Evolutionary conservation across 2,113 vertebrate genomes (phyloP), one percentile per base, ranked within the genome.

Genomic region (Gambusia holbrooki): DNA sequence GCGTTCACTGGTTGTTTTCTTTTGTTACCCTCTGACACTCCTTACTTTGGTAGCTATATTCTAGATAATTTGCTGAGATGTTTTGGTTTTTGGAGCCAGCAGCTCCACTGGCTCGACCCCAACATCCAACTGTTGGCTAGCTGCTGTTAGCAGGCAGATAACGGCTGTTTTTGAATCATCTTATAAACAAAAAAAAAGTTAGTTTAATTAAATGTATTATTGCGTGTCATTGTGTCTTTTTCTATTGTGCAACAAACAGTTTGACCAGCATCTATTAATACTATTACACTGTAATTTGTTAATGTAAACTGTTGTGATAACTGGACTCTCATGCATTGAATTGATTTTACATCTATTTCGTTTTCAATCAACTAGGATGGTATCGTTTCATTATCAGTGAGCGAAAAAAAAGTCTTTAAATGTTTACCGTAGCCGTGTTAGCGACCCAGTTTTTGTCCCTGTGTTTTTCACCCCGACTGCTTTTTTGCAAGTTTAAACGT

Each of bases 71-170:
- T 11, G 60, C 27, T 71, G 75, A 73, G 54, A 70, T 85, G 83
- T 87, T 89, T 74, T 77, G 51, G 62, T 86, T 15, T 19, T 48
- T 54, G 51, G 61, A 84, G 64, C 70, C 62, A 35, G 19, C 65
- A 13, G 67, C 67, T 54, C 51, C 48, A 37, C 13, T 74, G 25
- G 33, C n/a, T 63, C 2, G 54, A 73, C 54, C n/a, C 78, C 78
- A 78, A 22, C 58, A 74, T 71, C 71, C 74, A 73, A 70, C 33
- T 64, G 45, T 54, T 28, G 42, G 87, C 72, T 92, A 89, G 77
- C 83, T 37, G 70, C 7, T 28, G 88, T 79, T 88, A 89, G 63
- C 75, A 76, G 77, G 37, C 30, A 73, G 73, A 51, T 62, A 42
- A 22, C 27, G 66, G 35, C 76, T 80, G 62, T 79, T 68, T 19